Evolutionary conservation across 2,888 invertebrate species (phyloP).

Genomic region (Drosophila pseudotakahashii): DNA sequence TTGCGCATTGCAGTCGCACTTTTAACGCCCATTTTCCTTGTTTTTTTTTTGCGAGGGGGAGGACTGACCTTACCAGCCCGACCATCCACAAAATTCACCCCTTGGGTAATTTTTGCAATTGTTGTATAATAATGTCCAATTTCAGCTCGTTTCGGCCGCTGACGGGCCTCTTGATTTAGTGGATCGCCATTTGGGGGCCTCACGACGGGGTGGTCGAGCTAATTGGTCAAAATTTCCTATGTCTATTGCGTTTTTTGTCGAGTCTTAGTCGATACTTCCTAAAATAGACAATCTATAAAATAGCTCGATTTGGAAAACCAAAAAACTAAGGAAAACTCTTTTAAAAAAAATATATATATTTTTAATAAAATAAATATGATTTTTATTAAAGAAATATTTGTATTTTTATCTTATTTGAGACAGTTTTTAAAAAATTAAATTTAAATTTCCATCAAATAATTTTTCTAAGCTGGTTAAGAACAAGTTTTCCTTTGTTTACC

Average conservation of each 20-base stretch:
- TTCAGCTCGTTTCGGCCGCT: conserved; percentile 24
- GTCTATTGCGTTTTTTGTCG: not conserved
- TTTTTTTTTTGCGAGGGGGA: conserved; percentile 20
- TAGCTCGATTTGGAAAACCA: too few species aligned
- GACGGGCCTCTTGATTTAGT: conserved; percentile 29
- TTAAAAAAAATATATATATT: too few species aligned
- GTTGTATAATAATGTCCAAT: conserved; percentile 55
- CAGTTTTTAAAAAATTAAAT: too few species aligned
- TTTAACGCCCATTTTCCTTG: conserved; percentile 51
- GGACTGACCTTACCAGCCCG: conserved; percentile 9
- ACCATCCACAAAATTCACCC: conserved; percentile 17
- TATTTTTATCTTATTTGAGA: too few species aligned
- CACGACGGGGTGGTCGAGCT: conserved; percentile 7
- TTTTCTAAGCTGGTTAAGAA: not conserved
- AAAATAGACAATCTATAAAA: too few species aligned
- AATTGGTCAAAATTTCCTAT: conserved; percentile 18
- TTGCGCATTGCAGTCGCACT: conserved; percentile 71
- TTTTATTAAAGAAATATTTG: too few species aligned
- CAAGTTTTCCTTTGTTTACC: not conserved
- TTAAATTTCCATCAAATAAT: too few species aligned
- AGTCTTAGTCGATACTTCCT: conserved; percentile 2
- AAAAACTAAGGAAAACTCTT: too few species aligned
- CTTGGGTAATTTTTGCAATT: conserved; percentile 38
- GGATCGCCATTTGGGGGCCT: conserved; percentile 31
- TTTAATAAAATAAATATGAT: too few species aligned